Base-by-base conservation (phyloP, 2,888 invertebrate species). In the Carterocephalus palaemon region DNA sequence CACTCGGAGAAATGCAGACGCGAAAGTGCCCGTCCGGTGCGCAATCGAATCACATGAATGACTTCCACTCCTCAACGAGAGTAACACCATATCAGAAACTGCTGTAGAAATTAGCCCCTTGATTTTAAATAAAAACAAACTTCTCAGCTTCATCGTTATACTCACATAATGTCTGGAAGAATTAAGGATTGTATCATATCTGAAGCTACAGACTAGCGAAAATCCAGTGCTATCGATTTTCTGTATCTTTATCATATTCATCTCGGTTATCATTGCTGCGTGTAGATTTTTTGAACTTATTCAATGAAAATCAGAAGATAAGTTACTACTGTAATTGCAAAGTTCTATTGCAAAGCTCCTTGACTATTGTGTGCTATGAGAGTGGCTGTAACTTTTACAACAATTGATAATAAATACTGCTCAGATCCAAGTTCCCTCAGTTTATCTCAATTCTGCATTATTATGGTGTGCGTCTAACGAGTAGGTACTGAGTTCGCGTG, bases 1-100 rank as follows among this genome's bases (percentile, higher is more conserved):
- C 85, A 76, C 84, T 67, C 48, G 64, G 70, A 63, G 79, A 78
- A 81, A 80, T 82, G 74, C 54, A 55, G 53, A 48, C 53, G 75
- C 63, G 82, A 83, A 82, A 82, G 81, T 76, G 60, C 50, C 46
- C 56, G 53, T 52, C 52, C 52, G 41, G 46, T 43, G 7, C 32
- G 33, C 33, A 41, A 51, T 40, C 38, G 36, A 39, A 52, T 50
- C 47, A 56, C 48, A 46, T 57, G 48, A 66, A 62, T 74, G 74
- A 76, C 64, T 75, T 70, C n/a, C 73, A 70, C 73, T 64, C 74
- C n/a, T n/a, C n/a, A n/a, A n/a, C 59, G 64, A 61, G 67, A 49
- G 43, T 40, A 51, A 24, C 13, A 45, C 47, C 37, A 16, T 39
- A 20, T n/a, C 20, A 12, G 12, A 33, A 28, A 39, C 33, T 45